These are phyloP conservation scores for Carollia perspicillata DNA, from an alignment of 2,113 vertebrate genomes.

Conservation along the genomic window DNA sequence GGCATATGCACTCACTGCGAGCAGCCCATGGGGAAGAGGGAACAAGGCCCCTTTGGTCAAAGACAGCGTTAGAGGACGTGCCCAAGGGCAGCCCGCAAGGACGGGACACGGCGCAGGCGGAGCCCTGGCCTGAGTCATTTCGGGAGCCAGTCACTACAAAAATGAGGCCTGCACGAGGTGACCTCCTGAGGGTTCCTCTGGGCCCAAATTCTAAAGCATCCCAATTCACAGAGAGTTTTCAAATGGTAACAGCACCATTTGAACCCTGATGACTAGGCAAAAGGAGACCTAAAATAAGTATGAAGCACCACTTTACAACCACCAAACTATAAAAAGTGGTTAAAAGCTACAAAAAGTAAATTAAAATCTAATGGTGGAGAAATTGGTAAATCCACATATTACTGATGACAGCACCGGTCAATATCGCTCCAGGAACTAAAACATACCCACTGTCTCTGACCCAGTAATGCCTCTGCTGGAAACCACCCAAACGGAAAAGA, in stretches of 20 bases:
- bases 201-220: background rate
- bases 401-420: background rate
- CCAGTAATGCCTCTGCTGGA: background rate
- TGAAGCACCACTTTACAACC: background rate
- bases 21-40: background rate
- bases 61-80: background rate
- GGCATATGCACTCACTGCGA: background rate
- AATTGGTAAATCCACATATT: background rate
- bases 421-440: background rate
- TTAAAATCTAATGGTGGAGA: background rate
- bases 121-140: background rate
- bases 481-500: background rate
- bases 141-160: background rate
- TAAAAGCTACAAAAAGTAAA: background rate
- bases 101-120: background rate
- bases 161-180: background rate
- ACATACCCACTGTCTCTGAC: background rate
- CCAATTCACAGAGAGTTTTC: background rate
- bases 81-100: background rate
- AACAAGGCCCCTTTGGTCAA: background rate
- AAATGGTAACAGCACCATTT: background rate
- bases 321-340: background rate
- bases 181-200: background rate
- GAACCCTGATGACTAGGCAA: background rate
- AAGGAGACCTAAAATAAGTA: background rate